Evolutionary conservation across 2,113 vertebrate genomes (phyloP).

Genomic region (Nothocercus nigrocapillus): DNA sequence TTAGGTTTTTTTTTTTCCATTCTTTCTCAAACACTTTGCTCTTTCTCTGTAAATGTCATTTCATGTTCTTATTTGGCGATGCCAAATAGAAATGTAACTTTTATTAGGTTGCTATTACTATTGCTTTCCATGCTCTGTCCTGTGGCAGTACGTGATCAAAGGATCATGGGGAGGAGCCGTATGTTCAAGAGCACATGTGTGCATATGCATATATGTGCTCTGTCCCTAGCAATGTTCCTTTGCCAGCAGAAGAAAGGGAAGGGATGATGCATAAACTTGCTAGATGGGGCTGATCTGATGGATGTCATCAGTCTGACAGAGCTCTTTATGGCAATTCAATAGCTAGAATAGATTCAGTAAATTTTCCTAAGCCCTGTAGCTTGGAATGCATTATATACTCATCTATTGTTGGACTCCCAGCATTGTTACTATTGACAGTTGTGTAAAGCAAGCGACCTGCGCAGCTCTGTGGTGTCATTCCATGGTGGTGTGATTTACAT

Average conservation of each 20-base stretch:
- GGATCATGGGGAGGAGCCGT: too few species aligned
- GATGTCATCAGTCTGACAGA: conserved; percentile 37
- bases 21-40: neutral
- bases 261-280: neutral
- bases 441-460: neutral
- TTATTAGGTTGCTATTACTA: neutral
- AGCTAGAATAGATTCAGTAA: conserved; percentile 37
- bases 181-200: neutral
- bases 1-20: neutral
- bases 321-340: conserved; percentile 44
- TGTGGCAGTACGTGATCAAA: neutral
- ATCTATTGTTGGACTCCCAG: neutral
- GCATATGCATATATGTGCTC: neutral
- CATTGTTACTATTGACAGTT: neutral
- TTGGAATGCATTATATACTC: neutral
- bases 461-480: neutral
- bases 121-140: neutral
- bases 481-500: conserved; percentile 25
- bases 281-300: conserved; percentile 21
- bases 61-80: neutral
- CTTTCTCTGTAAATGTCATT: neutral
- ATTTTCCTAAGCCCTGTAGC: neutral
- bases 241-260: neutral
- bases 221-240: neutral
- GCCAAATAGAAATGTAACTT: rapidly evolving